Base-by-base conservation (phyloP, 2,797 vertebrate genomes). In the Platyrinchus mystaceus region DNA sequence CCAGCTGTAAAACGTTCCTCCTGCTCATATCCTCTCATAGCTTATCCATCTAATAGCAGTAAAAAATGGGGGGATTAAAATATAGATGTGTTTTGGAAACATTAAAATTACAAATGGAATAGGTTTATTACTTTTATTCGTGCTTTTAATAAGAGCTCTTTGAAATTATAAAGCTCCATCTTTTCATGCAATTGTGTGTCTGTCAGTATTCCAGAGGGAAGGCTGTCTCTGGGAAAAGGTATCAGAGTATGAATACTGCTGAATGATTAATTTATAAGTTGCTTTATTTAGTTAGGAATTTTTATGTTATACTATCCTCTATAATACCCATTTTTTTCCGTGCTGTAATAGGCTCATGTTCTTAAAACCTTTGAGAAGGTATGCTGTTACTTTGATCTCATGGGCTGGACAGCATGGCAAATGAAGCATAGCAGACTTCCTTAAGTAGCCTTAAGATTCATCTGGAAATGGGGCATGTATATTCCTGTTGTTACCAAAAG, bases 241-340 rank as follows among this genome's bases (percentile, higher is more conserved):
- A 85, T 69, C 66, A 41, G 66, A 37, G 23, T 44, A 53, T 60
- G 75, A 92, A 76, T 64, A 76, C 36, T 90, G 88, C 86, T 84
- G 83, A 89, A 93, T 92, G 90, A 92, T 93, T 95, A 43, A 90
- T 90, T 95, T 88, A 21, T 21, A 64, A 89, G 41, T 93, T 74
- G 41, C 49, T 93, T 95, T 90, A 76, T 94, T 91, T 84, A 90
- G 66, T 58, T 32, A 43, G 46, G 64, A 77, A 34, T 78, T 90
- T 75, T 79, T 55, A 66, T 73, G 37, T 91, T 85, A 47, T 89
- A 58, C 66, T 78, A 84, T 55, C 19, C 41, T 91, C 62, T 44
- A 5, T 80, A 81, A 64, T 84, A 37, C 44, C 50, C 41, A 13
- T 4, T 5, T 70, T 64, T 93, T 79, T 87, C 50, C 55, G 37